Base-by-base conservation (phyloP, 2,113 vertebrate species). In the Lycaon pictus region DNA sequence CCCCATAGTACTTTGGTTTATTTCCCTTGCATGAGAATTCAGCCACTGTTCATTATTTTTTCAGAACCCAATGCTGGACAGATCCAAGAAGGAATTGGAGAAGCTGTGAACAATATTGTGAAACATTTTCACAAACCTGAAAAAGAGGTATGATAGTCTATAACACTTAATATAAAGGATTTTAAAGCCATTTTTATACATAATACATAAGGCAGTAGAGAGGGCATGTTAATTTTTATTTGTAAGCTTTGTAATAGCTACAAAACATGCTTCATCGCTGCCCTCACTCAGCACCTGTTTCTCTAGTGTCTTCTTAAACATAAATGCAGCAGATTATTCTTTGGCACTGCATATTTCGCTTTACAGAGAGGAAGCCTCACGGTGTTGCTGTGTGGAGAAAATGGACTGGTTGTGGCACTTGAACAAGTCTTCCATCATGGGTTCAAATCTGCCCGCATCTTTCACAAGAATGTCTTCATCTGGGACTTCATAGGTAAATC, bases 101-200 rank as follows among this genome's bases (percentile, higher is more conserved):
- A 99, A 98, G 99, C 99, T 0, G 99, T 99, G 65, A 99, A 99
- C 98, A 99, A 99, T 98, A 99, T 99, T 55, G 99, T 99, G 58
- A 99, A 99, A 95, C 99, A 99, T 97, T 99, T 99, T 86, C 99
- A 99, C 98, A 99, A 99, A 97, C 99, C 99, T 25, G 99, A 99
- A 93, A 99, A 99, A 98, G 99, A 99, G 99, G 99, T 99, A 99
- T 56, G 69, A 22, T 22, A 48, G 20, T 35, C 35, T 51, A 3
- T 91, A 13, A 74, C 74, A 43, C 58, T 37, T 9, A 25, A 5
- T 56, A 4, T 23, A 25, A 20, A 25, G 48, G 48, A 43, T 86
- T 89, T 84, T 84, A 83, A 80, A 67, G n/a, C 56, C 19, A 1
- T 48, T 77, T 94, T 60, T 67, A 13, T 51, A 60, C 25, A 11